Evolutionary conservation across 1,140 invertebrate genomes (phyloP).

Genomic region (Drosophila subpulchrella): DNA sequence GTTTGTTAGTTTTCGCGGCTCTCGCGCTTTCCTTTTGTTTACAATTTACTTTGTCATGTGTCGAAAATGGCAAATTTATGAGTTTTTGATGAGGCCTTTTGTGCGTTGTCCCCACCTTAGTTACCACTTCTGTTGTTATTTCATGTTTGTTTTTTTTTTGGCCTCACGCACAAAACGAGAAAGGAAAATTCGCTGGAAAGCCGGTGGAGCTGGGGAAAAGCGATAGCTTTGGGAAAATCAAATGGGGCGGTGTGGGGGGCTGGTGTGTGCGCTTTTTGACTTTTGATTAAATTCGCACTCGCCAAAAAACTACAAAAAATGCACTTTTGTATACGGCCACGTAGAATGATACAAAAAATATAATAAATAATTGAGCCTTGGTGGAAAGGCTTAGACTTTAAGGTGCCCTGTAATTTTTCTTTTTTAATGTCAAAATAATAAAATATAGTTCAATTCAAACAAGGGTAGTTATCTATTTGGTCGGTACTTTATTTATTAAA

Average conservation of each 20-base stretch:
- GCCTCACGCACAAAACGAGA: conserved; percentile 57
- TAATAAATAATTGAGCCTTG: conserved; percentile 57
- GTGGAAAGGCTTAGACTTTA: background rate
- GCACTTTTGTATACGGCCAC: conserved; percentile 9
- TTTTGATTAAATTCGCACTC: conserved; percentile 80
- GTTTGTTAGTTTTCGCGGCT: conserved; percentile 29
- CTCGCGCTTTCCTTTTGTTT: conserved; percentile 59
- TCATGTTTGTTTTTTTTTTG: conserved; percentile 59
- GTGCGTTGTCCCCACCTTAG: conserved; percentile 48
- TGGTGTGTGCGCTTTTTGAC: conserved; percentile 60
- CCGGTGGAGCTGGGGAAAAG: background rate
- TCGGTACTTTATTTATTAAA: too few relatives aligned
- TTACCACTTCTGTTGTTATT: conserved; percentile 30
- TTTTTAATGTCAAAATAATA: too few relatives aligned
- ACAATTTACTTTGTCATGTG: conserved; percentile 82
- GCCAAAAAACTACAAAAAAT: conserved; percentile 40
- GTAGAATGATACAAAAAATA: conserved; percentile 41
- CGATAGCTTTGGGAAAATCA: conserved; percentile 13
- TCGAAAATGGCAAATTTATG: conserved; percentile 82
- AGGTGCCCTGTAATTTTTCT: background rate
- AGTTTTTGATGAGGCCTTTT: conserved; percentile 82
- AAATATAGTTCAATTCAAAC: too few relatives aligned
- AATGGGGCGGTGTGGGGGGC: conserved; percentile 16
- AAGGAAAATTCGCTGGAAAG: conserved; percentile 22
- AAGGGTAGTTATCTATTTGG: too few relatives aligned